phyloP scores from a whole-genome alignment of 2,888 invertebrate species.

The Oscheius sp. region DNA sequence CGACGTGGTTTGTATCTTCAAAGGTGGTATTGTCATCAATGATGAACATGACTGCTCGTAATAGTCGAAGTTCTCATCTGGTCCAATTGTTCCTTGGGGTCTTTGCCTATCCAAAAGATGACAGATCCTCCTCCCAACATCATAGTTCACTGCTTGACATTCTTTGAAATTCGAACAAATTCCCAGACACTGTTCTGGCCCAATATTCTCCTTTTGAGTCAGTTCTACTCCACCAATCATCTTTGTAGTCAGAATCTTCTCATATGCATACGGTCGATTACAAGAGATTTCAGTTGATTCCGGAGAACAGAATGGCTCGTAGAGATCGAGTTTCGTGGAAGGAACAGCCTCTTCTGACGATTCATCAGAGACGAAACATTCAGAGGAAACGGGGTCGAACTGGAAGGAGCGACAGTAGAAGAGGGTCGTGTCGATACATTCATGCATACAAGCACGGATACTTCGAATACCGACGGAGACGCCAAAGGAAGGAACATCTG shows the following conservation, averaged over 20 bases:
- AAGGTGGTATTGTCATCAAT: too few species aligned
- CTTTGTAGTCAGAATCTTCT: conserved; percentile 48
- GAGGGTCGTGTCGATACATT: conserved; percentile 59
- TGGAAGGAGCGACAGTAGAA: conserved; percentile 61
- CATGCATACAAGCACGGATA: conserved; percentile 60
- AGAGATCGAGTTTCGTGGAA: conserved; percentile 58
- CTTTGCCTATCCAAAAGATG: conserved; percentile 32
- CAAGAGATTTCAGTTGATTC: conserved; percentile 47
- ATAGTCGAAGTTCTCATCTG: conserved; percentile 56
- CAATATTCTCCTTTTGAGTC: background rate
- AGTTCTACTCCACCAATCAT: conserved; percentile 28
- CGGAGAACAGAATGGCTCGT: conserved; percentile 64
- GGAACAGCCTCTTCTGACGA: conserved; percentile 55
- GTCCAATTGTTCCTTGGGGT: conserved; percentile 11
- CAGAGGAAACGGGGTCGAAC: conserved; percentile 53
- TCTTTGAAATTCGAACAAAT: conserved; percentile 42
- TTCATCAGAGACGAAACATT: conserved; percentile 64
- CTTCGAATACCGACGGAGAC: conserved; percentile 46
- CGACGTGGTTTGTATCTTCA: too few species aligned
- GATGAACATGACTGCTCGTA: conserved; percentile 43
- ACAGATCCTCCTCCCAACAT: conserved; percentile 40
- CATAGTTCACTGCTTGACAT: conserved; percentile 59
- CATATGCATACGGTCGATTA: conserved; percentile 55
- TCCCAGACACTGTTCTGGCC: conserved; percentile 48
- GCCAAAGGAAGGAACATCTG: conserved; percentile 55